Conservation (phyloP, 2,113 vertebrate species). For the Upupa epops region DNA sequence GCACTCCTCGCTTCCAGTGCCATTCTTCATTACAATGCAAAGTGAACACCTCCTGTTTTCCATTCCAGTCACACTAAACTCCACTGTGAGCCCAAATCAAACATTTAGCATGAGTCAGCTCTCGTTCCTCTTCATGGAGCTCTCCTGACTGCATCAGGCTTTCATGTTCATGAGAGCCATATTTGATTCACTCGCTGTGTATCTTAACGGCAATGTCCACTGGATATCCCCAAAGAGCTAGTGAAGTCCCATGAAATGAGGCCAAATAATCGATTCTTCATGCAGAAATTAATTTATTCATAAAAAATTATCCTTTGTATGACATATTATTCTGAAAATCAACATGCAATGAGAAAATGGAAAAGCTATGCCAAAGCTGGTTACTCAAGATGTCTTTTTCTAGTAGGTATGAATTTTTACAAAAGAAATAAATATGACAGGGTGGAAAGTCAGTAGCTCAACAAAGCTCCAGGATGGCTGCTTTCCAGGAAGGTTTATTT, state of each 20-base stretch:
- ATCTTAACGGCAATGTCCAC: background rate
- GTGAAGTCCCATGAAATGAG: background rate
- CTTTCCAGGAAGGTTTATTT: background rate
- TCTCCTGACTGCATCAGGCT: background rate
- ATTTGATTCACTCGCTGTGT: background rate
- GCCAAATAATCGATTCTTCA: conserved; percentile 49
- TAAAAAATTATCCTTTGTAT: conserved; percentile 43
- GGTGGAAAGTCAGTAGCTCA: background rate
- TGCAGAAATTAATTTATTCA: conserved; percentile 37
- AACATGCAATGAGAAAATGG: conserved; percentile 31
- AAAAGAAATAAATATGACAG: background rate
- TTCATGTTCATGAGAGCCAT: background rate
- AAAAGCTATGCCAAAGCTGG: background rate
- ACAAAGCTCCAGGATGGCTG: background rate
- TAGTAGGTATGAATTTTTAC: background rate
- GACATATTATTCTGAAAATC: conserved; percentile 30
- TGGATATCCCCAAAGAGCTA: conserved; percentile 21
- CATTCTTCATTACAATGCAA: background rate
- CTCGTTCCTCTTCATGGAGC: background rate
- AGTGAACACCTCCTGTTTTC: background rate
- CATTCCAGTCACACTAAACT: background rate
- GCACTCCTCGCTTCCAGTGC: background rate
- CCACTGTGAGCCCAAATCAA: background rate
- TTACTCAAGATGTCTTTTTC: background rate
- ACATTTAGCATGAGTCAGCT: background rate